A percentile compares a stretch with the other conserved stretches of the same genome.
These are phyloP conservation scores for Benthosema pterotum DNA, from an alignment of 2,797 vertebrate genomes.

Conservation along the genomic window DNA sequence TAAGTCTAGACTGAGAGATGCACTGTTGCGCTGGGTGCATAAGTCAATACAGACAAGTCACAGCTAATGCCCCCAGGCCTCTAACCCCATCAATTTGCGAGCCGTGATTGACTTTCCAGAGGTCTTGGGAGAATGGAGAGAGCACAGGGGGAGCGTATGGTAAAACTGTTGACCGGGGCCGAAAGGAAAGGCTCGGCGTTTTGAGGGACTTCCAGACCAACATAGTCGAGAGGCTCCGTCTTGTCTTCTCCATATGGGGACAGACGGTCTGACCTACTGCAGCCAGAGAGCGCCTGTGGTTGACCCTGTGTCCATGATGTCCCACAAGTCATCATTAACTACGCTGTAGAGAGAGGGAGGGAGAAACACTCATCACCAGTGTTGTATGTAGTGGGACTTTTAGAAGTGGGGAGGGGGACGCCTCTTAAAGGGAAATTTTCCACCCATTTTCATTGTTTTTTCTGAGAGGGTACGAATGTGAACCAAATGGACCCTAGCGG, in stretches of 20 bases:
- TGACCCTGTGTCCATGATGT: constrained; percentile 29
- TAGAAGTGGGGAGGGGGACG: too few species aligned
- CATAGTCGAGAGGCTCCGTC: constrained; percentile 54
- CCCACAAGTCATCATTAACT: constrained; percentile 8
- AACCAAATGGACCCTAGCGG: too few species aligned
- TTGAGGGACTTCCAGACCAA: constrained; percentile 62
- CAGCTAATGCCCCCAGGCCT: constrained; percentile 57
- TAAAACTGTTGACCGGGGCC: constrained; percentile 58
- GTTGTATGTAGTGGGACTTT: too few species aligned
- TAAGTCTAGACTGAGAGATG: constrained; percentile 21
- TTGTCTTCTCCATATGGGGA: constrained; percentile 52
- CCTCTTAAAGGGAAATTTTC: too few species aligned
- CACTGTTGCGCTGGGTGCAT: constrained; percentile 20
- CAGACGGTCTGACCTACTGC: constrained; percentile 49
- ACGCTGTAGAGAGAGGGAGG: neutral
- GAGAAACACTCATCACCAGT: too few species aligned
- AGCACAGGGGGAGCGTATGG: constrained; percentile 48
- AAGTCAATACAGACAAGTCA: constrained; percentile 42
- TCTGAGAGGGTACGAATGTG: too few species aligned
- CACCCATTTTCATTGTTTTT: too few species aligned
- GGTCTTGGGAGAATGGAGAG: constrained; percentile 19
- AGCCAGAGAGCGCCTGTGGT: constrained; percentile 32
- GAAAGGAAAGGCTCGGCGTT: constrained; percentile 55
- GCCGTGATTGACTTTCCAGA: constrained; percentile 67
- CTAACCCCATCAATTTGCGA: constrained; percentile 61